phyloP scores from a whole-genome alignment of 2,888 invertebrate genomes.

The Elegia similella region DNA sequence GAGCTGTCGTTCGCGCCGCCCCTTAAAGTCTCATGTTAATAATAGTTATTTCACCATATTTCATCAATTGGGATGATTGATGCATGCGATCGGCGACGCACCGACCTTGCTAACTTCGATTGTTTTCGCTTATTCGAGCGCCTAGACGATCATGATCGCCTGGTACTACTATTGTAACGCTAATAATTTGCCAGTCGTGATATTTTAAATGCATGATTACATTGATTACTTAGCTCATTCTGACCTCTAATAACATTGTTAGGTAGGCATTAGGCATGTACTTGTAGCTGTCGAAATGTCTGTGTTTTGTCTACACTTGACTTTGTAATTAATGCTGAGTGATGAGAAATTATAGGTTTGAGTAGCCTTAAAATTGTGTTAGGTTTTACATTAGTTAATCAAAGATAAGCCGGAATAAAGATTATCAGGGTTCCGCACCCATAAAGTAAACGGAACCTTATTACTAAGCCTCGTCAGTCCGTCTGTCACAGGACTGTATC shows the following conservation, averaged over 20 bases:
- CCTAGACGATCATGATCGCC: constrained; percentile 42
- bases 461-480: too few species aligned
- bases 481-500: too few species aligned
- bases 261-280: constrained; percentile 2
- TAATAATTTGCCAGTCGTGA: neutral
- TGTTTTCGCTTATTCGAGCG: constrained; percentile 44
- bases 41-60: constrained; percentile 47
- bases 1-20: neutral
- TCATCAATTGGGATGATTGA: constrained; percentile 47
- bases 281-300: constrained; percentile 14
- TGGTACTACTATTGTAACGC: constrained; percentile 26
- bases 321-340: constrained; percentile 7
- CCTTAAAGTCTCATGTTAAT: neutral
- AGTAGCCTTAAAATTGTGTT: constrained; percentile 18
- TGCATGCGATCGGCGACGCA: constrained; percentile 35
- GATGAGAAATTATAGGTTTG: constrained; percentile 16
- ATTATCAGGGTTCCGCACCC: too few species aligned
- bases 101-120: constrained; percentile 42
- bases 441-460: too few species aligned
- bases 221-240: constrained; percentile 8
- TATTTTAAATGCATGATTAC: constrained; percentile 10
- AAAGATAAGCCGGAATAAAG: too few species aligned
- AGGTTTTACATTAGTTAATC: neutral
- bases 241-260: constrained; percentile 15
- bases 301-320: constrained; percentile 15